Conservation (phyloP, 2,888 invertebrate species). For the Lypha dubia region DNA sequence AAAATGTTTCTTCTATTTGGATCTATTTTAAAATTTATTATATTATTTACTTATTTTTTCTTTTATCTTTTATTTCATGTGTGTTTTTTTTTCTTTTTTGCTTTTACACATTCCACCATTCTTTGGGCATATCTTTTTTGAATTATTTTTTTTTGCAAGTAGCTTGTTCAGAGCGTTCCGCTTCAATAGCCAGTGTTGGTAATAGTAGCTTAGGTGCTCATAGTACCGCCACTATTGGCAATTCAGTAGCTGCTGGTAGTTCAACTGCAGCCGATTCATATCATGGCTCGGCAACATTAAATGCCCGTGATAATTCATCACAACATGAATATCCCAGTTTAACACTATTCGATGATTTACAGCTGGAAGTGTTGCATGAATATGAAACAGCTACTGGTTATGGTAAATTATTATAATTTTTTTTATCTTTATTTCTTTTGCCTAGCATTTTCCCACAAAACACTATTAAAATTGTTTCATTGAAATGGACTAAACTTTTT, state of each 20-base stretch:
- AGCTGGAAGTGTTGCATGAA: conserved; percentile 82
- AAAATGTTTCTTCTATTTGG: not conserved
- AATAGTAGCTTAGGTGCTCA: conserved; percentile 82
- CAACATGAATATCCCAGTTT: conserved; percentile 84
- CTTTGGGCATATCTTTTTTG: conserved; percentile 24
- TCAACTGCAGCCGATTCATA: conserved; percentile 73
- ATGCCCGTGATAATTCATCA: conserved; percentile 81
- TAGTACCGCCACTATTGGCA: conserved; percentile 79
- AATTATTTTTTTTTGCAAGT: conserved; percentile 66
- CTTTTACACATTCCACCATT: conserved; percentile 53
- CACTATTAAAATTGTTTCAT: not conserved
- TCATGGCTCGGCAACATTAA: conserved; percentile 71
- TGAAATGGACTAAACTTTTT: conserved; percentile 5
- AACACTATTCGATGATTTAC: conserved; percentile 83
- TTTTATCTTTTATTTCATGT: conserved; percentile 71
- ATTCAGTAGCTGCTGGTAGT: conserved; percentile 73
- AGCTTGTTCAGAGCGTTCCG: conserved; percentile 83
- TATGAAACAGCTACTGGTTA: conserved; percentile 82
- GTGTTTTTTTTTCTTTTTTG: conserved; percentile 58
- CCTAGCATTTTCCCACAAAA: conserved; percentile 25
- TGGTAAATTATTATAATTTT: conserved; percentile 80
- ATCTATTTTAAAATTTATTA: conserved; percentile 1
- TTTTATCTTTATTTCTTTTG: conserved; percentile 64
- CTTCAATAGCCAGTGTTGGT: conserved; percentile 82
- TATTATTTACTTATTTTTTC: conserved; percentile 58